Evolutionary conservation across 2,113 vertebrate species (phyloP).

Genomic region (Chaetodon trifascialis): DNA sequence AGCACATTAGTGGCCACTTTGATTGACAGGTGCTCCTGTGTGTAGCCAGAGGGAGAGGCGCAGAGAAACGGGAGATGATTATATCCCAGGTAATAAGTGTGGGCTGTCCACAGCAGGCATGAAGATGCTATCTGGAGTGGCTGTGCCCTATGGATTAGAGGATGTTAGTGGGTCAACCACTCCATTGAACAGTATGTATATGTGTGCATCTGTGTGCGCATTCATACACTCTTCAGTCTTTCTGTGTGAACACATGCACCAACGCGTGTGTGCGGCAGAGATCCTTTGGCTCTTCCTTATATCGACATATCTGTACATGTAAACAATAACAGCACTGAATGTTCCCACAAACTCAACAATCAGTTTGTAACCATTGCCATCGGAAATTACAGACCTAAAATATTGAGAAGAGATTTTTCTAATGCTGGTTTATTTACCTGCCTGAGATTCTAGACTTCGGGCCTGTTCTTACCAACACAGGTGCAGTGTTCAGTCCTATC

Average conservation of each 20-base stretch:
- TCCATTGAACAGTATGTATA: conserved; percentile 32
- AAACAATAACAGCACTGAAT: not conserved
- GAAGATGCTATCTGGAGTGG: conserved; percentile 73
- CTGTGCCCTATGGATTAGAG: conserved; percentile 71
- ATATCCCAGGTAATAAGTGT: conserved; percentile 83
- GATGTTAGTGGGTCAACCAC: conserved; percentile 64
- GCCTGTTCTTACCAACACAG: not conserved
- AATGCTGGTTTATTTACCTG: conserved; percentile 7
- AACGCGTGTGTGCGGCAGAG: not conserved
- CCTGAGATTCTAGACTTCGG: not conserved
- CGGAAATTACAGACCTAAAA: not conserved
- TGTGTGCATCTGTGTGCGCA: conserved; percentile 27
- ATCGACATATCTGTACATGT: not conserved
- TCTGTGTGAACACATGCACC: conserved; percentile 18
- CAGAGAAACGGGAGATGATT: conserved; percentile 80
- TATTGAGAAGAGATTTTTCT: conserved; percentile 8
- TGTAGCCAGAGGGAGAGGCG: conserved; percentile 75
- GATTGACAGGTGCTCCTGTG: conserved; percentile 85
- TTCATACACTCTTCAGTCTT: conserved; percentile 9
- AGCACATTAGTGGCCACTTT: conserved; percentile 77
- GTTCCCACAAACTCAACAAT: not conserved
- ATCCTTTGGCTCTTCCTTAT: not conserved
- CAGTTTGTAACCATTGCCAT: not conserved
- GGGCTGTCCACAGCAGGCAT: conserved; percentile 73
- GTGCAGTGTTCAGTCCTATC: conserved; percentile 1